These are phyloP conservation scores for Notamacropus eugenii DNA, from an alignment of 2,797 vertebrate species.

Conservation along the genomic window DNA sequence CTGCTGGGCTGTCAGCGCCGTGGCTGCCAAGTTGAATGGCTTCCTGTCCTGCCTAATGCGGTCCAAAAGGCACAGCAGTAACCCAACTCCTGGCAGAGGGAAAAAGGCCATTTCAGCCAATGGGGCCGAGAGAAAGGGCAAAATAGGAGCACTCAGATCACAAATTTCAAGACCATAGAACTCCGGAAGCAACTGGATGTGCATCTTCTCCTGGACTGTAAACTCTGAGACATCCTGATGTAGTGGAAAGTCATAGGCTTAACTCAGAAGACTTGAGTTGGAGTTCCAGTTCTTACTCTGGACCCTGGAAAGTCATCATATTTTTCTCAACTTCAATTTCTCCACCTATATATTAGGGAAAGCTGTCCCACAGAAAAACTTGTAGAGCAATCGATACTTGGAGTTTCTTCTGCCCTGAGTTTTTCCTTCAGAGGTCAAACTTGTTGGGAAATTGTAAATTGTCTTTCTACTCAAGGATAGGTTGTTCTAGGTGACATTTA, in stretches of 20 bases:
- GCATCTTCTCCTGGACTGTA: neutral
- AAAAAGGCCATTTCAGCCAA: conserved; percentile 18
- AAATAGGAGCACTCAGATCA: neutral
- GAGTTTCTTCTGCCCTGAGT: neutral
- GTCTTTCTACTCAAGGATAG: neutral
- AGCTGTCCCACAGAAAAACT: neutral
- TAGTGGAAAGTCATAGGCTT: neutral
- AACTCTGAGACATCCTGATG: neutral
- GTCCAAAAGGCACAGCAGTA: neutral
- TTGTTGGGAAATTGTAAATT: neutral
- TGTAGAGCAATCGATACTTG: neutral
- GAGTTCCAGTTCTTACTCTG: neutral
- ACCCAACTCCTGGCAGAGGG: conserved; percentile 4
- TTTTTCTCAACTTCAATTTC: neutral
- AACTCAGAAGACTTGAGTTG: neutral
- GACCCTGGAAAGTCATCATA: neutral
- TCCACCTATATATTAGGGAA: neutral
- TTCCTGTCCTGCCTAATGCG: conserved; percentile 9
- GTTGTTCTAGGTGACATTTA: neutral
- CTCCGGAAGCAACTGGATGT: neutral
- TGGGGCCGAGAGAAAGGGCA: neutral
- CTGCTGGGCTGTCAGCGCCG: neutral
- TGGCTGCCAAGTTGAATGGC: conserved; percentile 47
- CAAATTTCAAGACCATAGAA: neutral
- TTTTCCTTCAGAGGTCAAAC: neutral